phyloP scores from a whole-genome alignment of 1,140 invertebrate species.

The Asbolus verrucosus region DNA sequence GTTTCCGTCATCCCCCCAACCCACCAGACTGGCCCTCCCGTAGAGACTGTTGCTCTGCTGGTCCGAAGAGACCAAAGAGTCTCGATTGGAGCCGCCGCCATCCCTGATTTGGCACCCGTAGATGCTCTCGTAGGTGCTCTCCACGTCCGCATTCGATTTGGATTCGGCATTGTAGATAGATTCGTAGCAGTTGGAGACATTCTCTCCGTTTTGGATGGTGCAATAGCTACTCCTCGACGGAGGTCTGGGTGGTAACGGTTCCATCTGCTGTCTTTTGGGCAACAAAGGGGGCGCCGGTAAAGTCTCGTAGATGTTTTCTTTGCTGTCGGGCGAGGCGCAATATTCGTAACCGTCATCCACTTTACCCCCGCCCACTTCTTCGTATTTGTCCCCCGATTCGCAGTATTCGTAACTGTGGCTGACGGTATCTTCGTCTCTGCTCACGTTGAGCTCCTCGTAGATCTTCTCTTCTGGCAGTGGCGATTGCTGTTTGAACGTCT shows the following conservation, averaged over 20 bases:
- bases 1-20: constrained; percentile 67
- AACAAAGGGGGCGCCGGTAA: constrained; percentile 49
- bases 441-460: constrained; percentile 53
- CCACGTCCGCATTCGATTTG: constrained; percentile 45
- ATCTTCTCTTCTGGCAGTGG: constrained; percentile 51
- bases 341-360: constrained; percentile 49
- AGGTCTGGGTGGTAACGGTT: constrained; percentile 57
- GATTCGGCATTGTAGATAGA: constrained; percentile 57
- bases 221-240: constrained; percentile 51
- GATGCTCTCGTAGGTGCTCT: constrained; percentile 59
- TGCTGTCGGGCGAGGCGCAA: constrained; percentile 35
- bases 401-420: constrained; percentile 50
- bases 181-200: constrained; percentile 61
- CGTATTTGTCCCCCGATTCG: constrained; percentile 46
- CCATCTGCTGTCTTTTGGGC: constrained; percentile 47
- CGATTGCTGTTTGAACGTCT: constrained; percentile 47
- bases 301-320: constrained; percentile 61
- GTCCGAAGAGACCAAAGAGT: constrained; percentile 72
- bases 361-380: too few species aligned
- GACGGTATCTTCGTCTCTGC: constrained; percentile 2
- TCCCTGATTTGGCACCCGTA: constrained; percentile 55
- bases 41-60: constrained; percentile 77
- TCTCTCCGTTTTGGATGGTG: constrained; percentile 50
- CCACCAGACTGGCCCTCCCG: constrained; percentile 67
- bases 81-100: constrained; percentile 68